Evolutionary conservation across 1,140 invertebrate genomes (phyloP).

Genomic region (Drosophila guanche): DNA sequence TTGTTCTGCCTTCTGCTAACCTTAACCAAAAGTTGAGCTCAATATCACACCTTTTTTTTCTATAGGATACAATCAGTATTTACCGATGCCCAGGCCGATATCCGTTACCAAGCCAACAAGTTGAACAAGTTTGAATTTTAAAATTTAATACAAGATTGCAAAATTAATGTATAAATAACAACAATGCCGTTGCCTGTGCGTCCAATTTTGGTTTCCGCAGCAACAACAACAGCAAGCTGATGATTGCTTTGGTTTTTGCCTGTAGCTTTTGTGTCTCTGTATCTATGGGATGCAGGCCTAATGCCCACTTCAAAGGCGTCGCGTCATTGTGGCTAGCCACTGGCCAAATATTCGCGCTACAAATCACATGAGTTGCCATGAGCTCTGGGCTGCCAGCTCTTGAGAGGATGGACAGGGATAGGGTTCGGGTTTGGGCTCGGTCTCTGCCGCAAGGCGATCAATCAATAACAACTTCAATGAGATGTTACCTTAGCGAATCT

Average conservation of each 20-base stretch:
- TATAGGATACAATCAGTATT: not conserved
- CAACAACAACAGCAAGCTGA: slow-evolving; percentile 14
- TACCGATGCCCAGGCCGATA: no score
- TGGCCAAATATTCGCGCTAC: slow-evolving; percentile 49
- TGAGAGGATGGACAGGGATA: slow-evolving; percentile 1
- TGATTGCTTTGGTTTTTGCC: slow-evolving; percentile 11
- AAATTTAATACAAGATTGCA: slow-evolving; percentile 40
- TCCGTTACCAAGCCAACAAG: slow-evolving; percentile 14
- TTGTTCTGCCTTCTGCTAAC: no score
- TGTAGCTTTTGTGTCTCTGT: slow-evolving; percentile 5
- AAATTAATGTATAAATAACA: slow-evolving; percentile 27
- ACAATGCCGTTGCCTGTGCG: slow-evolving; percentile 17
- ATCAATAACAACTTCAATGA: slow-evolving; percentile 55
- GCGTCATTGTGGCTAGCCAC: slow-evolving; percentile 16
- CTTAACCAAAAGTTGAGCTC: slow-evolving; percentile 27
- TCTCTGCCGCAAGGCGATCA: slow-evolving; percentile 41
- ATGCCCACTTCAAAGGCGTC: slow-evolving; percentile 49
- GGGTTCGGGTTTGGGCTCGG: no score
- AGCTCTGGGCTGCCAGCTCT: slow-evolving; percentile 2
- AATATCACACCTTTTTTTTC: slow-evolving; percentile 32
- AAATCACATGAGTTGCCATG: slow-evolving; percentile 42
- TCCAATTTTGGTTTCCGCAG: slow-evolving; percentile 25
- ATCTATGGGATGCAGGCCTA: slow-evolving; percentile 42
- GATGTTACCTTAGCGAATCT: slow-evolving; percentile 64
- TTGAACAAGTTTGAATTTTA: slow-evolving; percentile 38